Conservation (phyloP, 2,888 invertebrate species). For the Sipha maydis region DNA sequence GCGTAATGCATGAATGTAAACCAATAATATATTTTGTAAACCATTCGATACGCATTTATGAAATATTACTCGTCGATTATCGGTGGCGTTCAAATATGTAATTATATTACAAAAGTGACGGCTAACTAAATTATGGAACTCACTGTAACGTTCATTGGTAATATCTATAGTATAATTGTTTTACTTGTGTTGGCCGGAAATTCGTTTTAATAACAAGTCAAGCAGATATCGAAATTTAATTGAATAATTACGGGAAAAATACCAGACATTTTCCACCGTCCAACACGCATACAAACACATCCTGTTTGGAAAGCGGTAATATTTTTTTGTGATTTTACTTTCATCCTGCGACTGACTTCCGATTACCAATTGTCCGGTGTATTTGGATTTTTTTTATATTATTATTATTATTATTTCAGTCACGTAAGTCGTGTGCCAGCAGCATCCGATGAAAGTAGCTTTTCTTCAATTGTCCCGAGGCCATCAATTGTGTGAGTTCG, state of each 20-base stretch:
- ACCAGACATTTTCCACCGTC: conserved; percentile 1
- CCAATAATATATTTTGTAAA: too few relatives aligned
- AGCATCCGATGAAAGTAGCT: conserved; percentile 56
- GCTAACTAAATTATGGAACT: too few relatives aligned
- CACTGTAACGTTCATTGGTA: not conserved
- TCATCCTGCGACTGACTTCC: conserved; percentile 3
- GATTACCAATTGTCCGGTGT: conserved; percentile 41
- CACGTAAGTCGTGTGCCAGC: conserved; percentile 58
- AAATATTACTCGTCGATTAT: not conserved
- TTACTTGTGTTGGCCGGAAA: not conserved
- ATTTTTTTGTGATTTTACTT: conserved; percentile 39
- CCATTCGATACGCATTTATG: not conserved
- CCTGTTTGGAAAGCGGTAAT: conserved; percentile 49
- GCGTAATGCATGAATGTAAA: too few relatives aligned
- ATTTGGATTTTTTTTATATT: conserved; percentile 28
- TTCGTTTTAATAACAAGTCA: not conserved
- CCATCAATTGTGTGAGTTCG: conserved; percentile 32
- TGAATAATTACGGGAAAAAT: conserved; percentile 21
- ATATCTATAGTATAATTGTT: not conserved
- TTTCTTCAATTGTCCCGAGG: conserved; percentile 57
- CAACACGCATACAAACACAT: not conserved
- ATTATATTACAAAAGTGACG: not conserved
- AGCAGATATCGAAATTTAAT: conserved; percentile 13
- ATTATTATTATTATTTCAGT: conserved; percentile 39
- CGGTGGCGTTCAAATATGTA: not conserved